Evolutionary conservation across 2,888 invertebrate genomes (phyloP), one percentile per base, ranked within the genome.

Genomic region (Esperia sulphurella): DNA sequence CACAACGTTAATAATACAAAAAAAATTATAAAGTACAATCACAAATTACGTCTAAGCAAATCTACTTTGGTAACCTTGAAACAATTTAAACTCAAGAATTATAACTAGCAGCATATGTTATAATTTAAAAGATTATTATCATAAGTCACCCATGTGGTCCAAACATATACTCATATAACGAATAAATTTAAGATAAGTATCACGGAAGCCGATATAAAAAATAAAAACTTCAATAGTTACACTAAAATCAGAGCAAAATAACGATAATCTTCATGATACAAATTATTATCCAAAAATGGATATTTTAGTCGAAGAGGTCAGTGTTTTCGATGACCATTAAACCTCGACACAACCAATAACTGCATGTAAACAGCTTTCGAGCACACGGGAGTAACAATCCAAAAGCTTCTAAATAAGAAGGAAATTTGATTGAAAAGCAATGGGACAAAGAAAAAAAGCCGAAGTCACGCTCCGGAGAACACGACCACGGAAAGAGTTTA

Each of bases 391-490:
- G n/a, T 44, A 43, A 37, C 43, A 44, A 46, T 53, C 43, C 50
- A 48, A 43, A 50, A 14, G 28, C 42, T 45, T 47, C 42, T 46
- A 46, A 44, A 54, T 49, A 61, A 59, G 56, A 58, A 48, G 43
- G 52, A 66, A 48, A 57, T 55, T 67, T 44, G 49, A 52, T 38
- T 56, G 49, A 47, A n/a, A 45, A 21, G 50, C 42, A 38, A 39
- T 38, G 45, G 8, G 29, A 54, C 54, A 51, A 50, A 41, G 41
- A 55, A 58, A 72, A 73, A 74, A 68, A 72, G 63, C 52, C 52
- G 55, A 61, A 69, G 79, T 79, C 79, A 83, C 78, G 83, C 73
- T 73, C 62, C 53, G 64, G 50, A 69, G 69, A 66, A 65, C 71
- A 68, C 65, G 68, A 70, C 66, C 61, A 65, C 68, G 74, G 61